Conservation (phyloP, 2,797 vertebrate species). For the Somateria mollissima region DNA sequence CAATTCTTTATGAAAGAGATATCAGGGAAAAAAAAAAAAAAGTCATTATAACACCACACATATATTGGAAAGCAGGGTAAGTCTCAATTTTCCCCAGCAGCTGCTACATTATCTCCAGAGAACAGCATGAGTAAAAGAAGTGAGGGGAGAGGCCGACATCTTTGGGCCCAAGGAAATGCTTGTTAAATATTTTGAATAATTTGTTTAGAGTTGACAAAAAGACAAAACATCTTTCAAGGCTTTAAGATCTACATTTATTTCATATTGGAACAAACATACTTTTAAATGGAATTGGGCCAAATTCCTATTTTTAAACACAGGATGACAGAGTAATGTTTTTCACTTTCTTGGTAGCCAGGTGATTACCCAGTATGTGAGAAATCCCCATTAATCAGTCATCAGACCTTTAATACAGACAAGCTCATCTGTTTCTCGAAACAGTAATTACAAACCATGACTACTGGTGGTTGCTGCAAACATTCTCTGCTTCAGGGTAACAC, state of each 20-base stretch:
- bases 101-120: not conserved
- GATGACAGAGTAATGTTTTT: not conserved
- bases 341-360: not conserved
- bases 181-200: not conserved
- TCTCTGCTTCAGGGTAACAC: not conserved
- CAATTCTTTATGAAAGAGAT: not conserved
- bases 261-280: not conserved
- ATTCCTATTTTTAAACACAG: not conserved
- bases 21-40: not conserved
- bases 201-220: not conserved
- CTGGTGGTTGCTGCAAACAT: not conserved
- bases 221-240: not conserved
- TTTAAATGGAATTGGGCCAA: not conserved
- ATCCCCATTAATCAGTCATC: not conserved
- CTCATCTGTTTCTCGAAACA: not conserved
- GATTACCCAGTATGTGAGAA: not conserved
- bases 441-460: not conserved
- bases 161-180: not conserved
- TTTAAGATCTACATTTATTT: not conserved
- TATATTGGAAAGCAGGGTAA: not conserved
- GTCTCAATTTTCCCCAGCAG: not conserved
- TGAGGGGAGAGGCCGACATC: not conserved
- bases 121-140: not conserved
- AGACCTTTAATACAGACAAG: not conserved
- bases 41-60: not conserved